phyloP scores from a whole-genome alignment of 2,113 vertebrate species.

The pig (Sus scrofa) region DNA sequence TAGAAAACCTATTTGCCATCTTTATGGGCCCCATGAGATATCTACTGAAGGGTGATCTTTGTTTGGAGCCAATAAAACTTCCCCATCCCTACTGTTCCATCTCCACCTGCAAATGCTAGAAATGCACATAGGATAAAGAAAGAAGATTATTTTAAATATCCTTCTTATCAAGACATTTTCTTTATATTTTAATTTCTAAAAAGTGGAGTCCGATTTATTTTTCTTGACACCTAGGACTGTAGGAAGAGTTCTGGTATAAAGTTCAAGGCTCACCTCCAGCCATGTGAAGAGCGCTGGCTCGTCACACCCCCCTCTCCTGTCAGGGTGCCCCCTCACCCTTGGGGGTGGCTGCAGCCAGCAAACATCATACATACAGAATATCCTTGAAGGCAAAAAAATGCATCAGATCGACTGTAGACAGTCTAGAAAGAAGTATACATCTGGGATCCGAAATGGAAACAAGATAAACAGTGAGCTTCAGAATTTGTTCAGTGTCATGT shows the following conservation, averaged over 20 bases:
- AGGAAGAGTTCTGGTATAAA: not conserved
- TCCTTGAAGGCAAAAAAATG: not conserved
- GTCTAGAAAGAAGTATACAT: slow-evolving; percentile 8
- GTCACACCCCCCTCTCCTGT: not conserved
- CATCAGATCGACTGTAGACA: not conserved
- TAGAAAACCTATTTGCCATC: not conserved
- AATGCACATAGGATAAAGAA: not conserved
- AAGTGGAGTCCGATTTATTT: not conserved
- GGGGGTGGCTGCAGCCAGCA: not conserved
- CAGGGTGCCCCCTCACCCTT: not conserved
- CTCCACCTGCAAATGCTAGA: not conserved
- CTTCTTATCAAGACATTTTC: slow-evolving; percentile 1
- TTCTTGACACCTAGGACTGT: not conserved
- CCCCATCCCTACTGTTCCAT: fast-evolving
- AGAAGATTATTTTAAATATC: not conserved
- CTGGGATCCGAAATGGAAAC: not conserved
- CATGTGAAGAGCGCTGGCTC: fast-evolving
- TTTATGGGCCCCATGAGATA: not conserved
- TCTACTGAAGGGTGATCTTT: not conserved
- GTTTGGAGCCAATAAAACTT: not conserved
- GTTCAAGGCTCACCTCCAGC: slow-evolving; percentile 5
- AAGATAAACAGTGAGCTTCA: slow-evolving; percentile 50
- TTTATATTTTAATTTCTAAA: slow-evolving; percentile 28
- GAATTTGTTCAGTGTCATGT: slow-evolving; percentile 9
- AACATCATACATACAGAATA: not conserved